Percentiles rank a stretch among this genome's conserved stretches.
phyloP scores from a whole-genome alignment of 2,888 invertebrate genomes.

The Tyria jacobaeae region DNA sequence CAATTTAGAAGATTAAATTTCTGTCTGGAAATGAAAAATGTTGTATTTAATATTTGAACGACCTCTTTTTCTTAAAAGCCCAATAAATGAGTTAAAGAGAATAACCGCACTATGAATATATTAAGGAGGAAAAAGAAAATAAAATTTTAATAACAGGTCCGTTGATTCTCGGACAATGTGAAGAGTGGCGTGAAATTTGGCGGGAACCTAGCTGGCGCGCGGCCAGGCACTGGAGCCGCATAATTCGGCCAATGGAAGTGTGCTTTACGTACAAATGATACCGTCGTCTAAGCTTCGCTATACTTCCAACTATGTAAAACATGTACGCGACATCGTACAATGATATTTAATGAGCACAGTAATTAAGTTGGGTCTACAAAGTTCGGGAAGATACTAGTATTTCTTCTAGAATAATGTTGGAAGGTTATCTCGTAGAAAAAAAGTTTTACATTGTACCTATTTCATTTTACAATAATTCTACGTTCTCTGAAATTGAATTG shows the following conservation, averaged over 20 bases:
- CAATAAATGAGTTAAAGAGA: conserved; percentile 18
- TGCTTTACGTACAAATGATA: conserved; percentile 25
- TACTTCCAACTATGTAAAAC: conserved; percentile 5
- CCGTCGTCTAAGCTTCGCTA: conserved; percentile 9
- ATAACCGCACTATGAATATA: conserved; percentile 38
- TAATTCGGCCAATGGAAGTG: conserved; percentile 38
- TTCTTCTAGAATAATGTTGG: not conserved
- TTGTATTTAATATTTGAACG: conserved; percentile 12
- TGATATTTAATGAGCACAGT: conserved; percentile 13
- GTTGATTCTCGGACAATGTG: conserved; percentile 36
- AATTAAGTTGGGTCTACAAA: conserved; percentile 11
- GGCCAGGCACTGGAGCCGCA: conserved; percentile 35
- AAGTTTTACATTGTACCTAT: not conserved
- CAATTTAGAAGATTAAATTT: conserved; percentile 16
- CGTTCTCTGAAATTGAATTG: not conserved
- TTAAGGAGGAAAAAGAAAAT: conserved; percentile 30
- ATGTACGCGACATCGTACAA: conserved; percentile 8
- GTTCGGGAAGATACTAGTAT: not conserved
- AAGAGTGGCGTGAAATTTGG: conserved; percentile 42
- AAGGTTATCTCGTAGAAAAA: not conserved
- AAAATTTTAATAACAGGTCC: conserved; percentile 38
- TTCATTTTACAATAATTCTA: not conserved
- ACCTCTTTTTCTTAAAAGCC: conserved; percentile 24
- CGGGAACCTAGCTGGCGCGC: conserved; percentile 36
- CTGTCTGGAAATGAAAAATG: conserved; percentile 11